Percentiles rank a stretch among this genome's conserved stretches.
phyloP scores from a whole-genome alignment of 2,797 vertebrate species.

The Megaceryle alcyon region DNA sequence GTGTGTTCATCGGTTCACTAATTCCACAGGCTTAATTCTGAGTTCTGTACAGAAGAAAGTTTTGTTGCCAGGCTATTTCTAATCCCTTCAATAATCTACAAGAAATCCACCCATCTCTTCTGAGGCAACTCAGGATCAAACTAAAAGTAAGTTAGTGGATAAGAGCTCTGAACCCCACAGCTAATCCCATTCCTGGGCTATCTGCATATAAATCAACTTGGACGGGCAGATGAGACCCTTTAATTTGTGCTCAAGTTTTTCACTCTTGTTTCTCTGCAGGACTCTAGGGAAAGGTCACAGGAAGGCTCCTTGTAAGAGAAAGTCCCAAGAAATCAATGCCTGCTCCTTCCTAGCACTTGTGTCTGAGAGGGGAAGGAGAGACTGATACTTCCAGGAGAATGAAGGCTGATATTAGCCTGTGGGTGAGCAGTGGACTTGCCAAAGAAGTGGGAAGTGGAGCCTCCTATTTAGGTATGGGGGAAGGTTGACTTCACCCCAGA shows the following conservation, averaged over 20 bases:
- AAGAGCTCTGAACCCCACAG: background rate
- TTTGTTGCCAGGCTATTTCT: background rate
- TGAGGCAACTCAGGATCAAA: background rate
- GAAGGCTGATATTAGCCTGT: background rate
- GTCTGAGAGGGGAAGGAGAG: background rate
- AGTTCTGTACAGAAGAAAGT: background rate
- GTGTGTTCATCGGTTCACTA: background rate
- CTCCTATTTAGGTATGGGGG: slow-evolving; percentile 17
- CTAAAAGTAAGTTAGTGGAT: background rate
- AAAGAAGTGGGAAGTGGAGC: slow-evolving; percentile 5
- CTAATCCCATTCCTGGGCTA: background rate
- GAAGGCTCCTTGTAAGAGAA: background rate
- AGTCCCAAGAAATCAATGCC: background rate
- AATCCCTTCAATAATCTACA: background rate
- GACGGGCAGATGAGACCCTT: background rate
- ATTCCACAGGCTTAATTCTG: background rate
- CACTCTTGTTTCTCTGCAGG: background rate
- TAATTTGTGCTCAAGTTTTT: background rate
- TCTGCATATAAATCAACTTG: background rate
- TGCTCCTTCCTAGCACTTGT: background rate
- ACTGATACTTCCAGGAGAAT: background rate
- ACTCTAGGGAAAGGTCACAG: background rate
- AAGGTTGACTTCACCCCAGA: background rate
- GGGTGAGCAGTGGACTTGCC: background rate
- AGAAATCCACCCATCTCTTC: background rate